These are phyloP conservation scores for Eunapius fragilis DNA, from an alignment of 37 sponge, comb jelly and placozoan genomes.

Conservation along the genomic window DNA sequence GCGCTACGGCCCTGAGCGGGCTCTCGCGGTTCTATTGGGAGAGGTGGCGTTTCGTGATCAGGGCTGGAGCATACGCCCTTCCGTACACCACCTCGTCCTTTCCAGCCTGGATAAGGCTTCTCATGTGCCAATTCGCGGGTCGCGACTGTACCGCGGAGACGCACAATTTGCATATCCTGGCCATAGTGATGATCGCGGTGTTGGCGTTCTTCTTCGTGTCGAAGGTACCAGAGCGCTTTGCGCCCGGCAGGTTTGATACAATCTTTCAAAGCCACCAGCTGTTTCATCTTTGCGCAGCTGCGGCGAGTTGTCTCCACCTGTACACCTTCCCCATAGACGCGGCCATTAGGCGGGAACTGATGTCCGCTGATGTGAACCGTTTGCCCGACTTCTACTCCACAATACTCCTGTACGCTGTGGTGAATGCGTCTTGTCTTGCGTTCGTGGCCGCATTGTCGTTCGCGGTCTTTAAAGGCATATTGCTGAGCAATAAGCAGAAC, in stretches of 20 bases:
- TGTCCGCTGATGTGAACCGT: not conserved
- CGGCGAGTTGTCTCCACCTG: conserved; percentile 50
- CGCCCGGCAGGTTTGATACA: conserved; percentile 82
- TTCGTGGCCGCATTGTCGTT: conserved; percentile 16
- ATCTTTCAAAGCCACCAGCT: conserved; percentile 86
- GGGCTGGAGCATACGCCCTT: conserved; percentile 27
- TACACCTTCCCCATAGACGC: conserved; percentile 53
- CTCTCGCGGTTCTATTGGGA: conserved; percentile 67
- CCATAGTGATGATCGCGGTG: not conserved
- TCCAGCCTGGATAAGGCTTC: conserved; percentile 25
- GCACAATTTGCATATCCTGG: not conserved
- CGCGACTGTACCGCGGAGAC: conserved; percentile 44
- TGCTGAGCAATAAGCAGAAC: conserved; percentile 17
- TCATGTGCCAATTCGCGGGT: conserved; percentile 3
- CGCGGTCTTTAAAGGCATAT: conserved; percentile 11
- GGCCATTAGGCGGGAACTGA: not conserved
- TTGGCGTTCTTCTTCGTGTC: conserved; percentile 71
- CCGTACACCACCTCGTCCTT: conserved; percentile 15
- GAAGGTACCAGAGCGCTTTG: conserved; percentile 85
- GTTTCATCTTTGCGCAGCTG: conserved; percentile 67
- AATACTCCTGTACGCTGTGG: conserved; percentile 7
- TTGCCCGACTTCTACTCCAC: not conserved
- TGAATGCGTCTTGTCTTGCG: conserved; percentile 10
- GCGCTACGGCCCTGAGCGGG: conserved; percentile 29
- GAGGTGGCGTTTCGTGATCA: conserved; percentile 42